Base-by-base conservation (phyloP, 2,797 vertebrate genomes). In the Cyprinodon diabolis region DNA sequence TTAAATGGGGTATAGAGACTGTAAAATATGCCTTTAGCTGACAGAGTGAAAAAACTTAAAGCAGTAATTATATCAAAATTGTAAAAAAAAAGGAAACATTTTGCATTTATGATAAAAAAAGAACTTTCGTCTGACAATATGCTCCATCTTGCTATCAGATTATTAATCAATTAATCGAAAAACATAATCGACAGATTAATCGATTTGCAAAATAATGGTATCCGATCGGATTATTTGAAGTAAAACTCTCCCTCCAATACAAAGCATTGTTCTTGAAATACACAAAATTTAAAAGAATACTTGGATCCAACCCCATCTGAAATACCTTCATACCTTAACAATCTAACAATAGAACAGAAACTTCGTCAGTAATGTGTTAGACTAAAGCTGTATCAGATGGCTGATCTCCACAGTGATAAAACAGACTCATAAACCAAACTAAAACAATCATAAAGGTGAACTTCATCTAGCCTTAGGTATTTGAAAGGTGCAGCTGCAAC, bases 401-500 rank as follows among this genome's bases (percentile, higher is more conserved):
- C 67, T n/a, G 23, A 51, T 40, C 48, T 19, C 1, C 49, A 5
- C 37, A 37, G 63, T 54, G 15, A 47, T 9, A 40, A 15, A 6
- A 56, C 8, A 68, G 2, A 11, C n/a, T 68, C 21, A 73, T 12
- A 30, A 25, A 62, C 0, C 1, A 9, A 51, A 58, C n/a, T 35
- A 12, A 56, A 71, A 55, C 48, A 76, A 62, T n/a, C 23, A 66
- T 1, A 1, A 30, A 74, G 25, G 68, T 74, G 15, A 58, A 75
- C 55, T 49, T 71, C 68, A 65, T 80, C 49, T 49, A 35, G 40
- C 73, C n/a, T 6, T 66, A 35, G 66, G 57, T 66, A 78, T 84
- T 81, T 74, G 7, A 83, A 66, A 37, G 11, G 25, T 69, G 68
- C 21, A 67, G 79, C 70, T 45, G 77, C 66, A 77, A 60, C 65